Evolutionary conservation across 2,888 invertebrate species (phyloP).

Genomic region (Axea sp.): DNA sequence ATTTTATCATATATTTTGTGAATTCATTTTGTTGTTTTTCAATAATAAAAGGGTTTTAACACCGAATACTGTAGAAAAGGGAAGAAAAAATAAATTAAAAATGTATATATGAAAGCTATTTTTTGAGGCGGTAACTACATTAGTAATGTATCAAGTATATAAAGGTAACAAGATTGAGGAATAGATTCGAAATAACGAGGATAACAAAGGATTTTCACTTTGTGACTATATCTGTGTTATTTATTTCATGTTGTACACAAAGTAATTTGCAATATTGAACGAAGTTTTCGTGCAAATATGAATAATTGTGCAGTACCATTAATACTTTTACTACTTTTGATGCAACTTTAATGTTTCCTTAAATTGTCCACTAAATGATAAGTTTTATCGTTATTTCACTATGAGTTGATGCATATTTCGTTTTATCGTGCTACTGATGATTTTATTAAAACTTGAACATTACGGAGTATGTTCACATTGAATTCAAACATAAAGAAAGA

Average conservation of each 20-base stretch:
- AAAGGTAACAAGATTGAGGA: constrained; percentile 22
- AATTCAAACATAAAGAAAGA: too few relatives aligned
- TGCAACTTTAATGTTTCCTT: constrained; percentile 21
- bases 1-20: too few relatives aligned
- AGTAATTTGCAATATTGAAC: constrained; percentile 2
- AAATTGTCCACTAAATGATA: neutral
- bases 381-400: too few relatives aligned
- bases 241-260: constrained; percentile 2
- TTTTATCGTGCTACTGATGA: too few relatives aligned
- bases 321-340: constrained; percentile 1
- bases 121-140: constrained; percentile 8
- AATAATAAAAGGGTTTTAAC: constrained; percentile 19
- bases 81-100: constrained; percentile 11
- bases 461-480: too few relatives aligned
- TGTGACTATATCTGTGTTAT: constrained; percentile 4
- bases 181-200: constrained; percentile 14
- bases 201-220: constrained; percentile 23
- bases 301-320: constrained; percentile 9
- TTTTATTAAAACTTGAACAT: too few relatives aligned
- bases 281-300: constrained; percentile 1
- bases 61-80: neutral
- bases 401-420: too few relatives aligned
- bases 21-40: too few relatives aligned
- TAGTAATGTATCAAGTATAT: constrained; percentile 9
- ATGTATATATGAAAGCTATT: constrained; percentile 5